Evolutionary conservation across 1,140 invertebrate genomes (phyloP).

Genomic region (Nymphalis io): DNA sequence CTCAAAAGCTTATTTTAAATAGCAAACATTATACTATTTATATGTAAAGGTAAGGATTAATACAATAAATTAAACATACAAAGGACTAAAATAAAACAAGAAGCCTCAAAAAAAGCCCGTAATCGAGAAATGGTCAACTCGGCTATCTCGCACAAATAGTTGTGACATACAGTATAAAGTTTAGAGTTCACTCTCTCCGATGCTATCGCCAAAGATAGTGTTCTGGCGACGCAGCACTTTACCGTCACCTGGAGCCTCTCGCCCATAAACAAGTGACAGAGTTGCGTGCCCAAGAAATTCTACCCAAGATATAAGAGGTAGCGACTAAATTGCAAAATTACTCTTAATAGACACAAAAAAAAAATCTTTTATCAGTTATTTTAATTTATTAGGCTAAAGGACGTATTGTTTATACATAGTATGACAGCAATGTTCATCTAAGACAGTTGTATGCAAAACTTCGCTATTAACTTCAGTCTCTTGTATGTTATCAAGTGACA

Average conservation of each 20-base stretch:
- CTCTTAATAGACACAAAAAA: too few species aligned
- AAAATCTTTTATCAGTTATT: too few species aligned
- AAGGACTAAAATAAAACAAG: slow-evolving; percentile 15
- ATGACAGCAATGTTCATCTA: neutral
- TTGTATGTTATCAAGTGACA: neutral
- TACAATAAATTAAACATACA: neutral
- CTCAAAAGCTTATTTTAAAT: neutral
- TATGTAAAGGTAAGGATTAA: neutral
- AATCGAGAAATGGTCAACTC: slow-evolving; percentile 15
- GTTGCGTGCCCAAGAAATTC: slow-evolving; percentile 37
- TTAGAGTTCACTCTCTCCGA: slow-evolving; percentile 40
- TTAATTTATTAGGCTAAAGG: neutral
- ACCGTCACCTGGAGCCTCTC: slow-evolving; percentile 42
- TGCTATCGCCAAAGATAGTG: slow-evolving; percentile 41
- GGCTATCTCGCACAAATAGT: neutral
- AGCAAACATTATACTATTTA: neutral
- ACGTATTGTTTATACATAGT: neutral
- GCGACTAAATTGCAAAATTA: slow-evolving; percentile 32
- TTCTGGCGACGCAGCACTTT: slow-evolving; percentile 36
- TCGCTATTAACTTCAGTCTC: neutral
- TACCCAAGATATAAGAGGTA: slow-evolving; percentile 26
- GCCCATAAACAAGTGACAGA: slow-evolving; percentile 43
- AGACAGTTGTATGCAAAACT: slow-evolving; percentile 2
- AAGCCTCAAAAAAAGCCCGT: slow-evolving; percentile 27
- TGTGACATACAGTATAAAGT: slow-evolving; percentile 10